These are phyloP conservation scores for Noctua comes DNA, from an alignment of 2,888 invertebrate species.

Conservation along the genomic window DNA sequence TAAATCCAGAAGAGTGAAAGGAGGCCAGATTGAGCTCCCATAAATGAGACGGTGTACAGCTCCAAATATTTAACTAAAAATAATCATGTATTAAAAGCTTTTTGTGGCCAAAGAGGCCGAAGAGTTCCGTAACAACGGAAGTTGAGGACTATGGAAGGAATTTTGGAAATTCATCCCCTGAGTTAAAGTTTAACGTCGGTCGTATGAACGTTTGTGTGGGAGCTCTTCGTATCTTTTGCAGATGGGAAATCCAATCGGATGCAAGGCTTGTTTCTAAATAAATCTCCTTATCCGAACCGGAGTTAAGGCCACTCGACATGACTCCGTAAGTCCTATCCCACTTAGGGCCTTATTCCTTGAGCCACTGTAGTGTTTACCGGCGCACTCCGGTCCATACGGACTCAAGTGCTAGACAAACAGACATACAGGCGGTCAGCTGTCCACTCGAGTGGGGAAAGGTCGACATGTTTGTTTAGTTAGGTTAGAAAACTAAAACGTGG, in stretches of 20 bases:
- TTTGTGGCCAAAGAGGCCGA: not conserved
- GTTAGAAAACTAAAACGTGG: not conserved
- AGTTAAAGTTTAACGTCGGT: no score
- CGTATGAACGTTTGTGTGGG: not conserved
- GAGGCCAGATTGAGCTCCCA: not conserved
- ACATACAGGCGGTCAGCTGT: conserved; percentile 32
- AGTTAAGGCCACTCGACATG: conserved; percentile 6
- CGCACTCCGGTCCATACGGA: conserved; percentile 20
- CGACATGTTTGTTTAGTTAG: conserved; percentile 11
- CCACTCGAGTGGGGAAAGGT: conserved; percentile 21
- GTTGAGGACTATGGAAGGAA: not conserved
- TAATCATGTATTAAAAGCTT: not conserved
- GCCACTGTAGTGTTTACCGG: conserved; percentile 32
- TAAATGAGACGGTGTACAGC: not conserved
- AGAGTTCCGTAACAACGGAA: not conserved
- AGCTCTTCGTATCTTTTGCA: not conserved
- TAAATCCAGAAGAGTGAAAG: not conserved
- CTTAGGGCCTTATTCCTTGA: not conserved
- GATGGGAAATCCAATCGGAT: not conserved
- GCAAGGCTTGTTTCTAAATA: not conserved
- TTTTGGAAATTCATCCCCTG: no score
- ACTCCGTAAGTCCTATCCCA: not conserved
- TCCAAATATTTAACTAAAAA: no score
- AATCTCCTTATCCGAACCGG: not conserved
- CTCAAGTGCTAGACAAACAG: conserved; percentile 41